Evolutionary conservation across 2,888 invertebrate genomes (phyloP).

Genomic region (Andrena dorsata): DNA sequence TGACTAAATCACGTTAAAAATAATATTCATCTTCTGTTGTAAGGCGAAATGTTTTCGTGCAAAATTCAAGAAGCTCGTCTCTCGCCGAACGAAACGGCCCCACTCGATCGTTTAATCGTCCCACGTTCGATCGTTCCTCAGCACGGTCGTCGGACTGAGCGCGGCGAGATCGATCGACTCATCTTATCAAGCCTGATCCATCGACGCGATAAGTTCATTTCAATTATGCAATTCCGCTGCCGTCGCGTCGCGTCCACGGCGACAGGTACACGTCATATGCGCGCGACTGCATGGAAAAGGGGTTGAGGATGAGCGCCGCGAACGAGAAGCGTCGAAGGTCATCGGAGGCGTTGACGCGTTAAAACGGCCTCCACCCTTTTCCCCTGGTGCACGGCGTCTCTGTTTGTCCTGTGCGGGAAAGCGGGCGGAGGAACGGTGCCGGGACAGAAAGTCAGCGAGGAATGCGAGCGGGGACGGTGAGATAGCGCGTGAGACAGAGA

Average conservation of each 20-base stretch:
- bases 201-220: conserved; percentile 30
- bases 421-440: neutral
- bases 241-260: neutral
- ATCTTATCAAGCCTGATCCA: conserved; percentile 26
- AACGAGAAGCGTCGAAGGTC: conserved; percentile 39
- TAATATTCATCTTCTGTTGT: too few relatives aligned
- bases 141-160: neutral
- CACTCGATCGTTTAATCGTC: conserved; percentile 23
- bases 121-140: conserved; percentile 26
- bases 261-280: conserved; percentile 17
- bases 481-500: conserved; percentile 42
- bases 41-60: too few relatives aligned
- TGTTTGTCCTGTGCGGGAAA: conserved; percentile 4
- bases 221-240: conserved; percentile 28
- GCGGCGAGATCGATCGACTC: conserved; percentile 20
- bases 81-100: neutral
- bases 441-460: conserved; percentile 18
- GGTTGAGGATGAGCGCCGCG: conserved; percentile 10
- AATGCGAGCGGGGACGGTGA: conserved; percentile 11
- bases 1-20: too few relatives aligned
- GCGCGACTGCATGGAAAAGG: neutral
- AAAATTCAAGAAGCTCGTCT: neutral
- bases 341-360: conserved; percentile 71
- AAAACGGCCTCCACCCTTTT: conserved; percentile 55
- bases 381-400: conserved; percentile 18